Evolutionary conservation across 2,113 vertebrate genomes (phyloP).

Genomic region (Cyphotilapia sp.): DNA sequence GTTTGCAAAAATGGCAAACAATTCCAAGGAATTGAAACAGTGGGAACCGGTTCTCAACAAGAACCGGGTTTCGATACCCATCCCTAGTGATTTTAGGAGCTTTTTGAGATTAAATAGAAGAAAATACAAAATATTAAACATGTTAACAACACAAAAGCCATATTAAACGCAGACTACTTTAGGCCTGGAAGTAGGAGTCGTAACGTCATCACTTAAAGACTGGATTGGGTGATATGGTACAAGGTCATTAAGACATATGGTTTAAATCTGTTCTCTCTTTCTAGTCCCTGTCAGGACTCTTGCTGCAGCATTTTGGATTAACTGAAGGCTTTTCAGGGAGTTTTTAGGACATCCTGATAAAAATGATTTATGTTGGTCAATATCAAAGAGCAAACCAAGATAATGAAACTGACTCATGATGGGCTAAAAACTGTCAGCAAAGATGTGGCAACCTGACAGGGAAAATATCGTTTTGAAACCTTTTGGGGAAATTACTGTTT

Average conservation of each 20-base stretch:
- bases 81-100: no score
- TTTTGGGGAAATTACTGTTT: background rate
- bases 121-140: no score
- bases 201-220: no score
- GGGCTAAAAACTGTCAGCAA: background rate
- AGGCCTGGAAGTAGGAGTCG: no score
- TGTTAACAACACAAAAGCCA: no score
- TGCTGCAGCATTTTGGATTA: fast-evolving
- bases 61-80: no score
- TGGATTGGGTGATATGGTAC: background rate
- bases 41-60: no score
- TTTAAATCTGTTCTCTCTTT: background rate
- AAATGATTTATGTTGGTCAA: fast-evolving
- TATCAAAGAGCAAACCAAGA: background rate
- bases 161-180: no score
- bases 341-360: fast-evolving
- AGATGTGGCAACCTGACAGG: background rate
- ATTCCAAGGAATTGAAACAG: no score
- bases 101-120: no score
- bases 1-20: no score
- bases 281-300: background rate
- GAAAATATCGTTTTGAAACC: background rate
- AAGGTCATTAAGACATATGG: background rate
- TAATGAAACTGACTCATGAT: background rate
- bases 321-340: fast-evolving